Evolutionary conservation across 2,888 invertebrate genomes (phyloP), one percentile per base, ranked within the genome.

Genomic region (Embidobia sp.): DNA sequence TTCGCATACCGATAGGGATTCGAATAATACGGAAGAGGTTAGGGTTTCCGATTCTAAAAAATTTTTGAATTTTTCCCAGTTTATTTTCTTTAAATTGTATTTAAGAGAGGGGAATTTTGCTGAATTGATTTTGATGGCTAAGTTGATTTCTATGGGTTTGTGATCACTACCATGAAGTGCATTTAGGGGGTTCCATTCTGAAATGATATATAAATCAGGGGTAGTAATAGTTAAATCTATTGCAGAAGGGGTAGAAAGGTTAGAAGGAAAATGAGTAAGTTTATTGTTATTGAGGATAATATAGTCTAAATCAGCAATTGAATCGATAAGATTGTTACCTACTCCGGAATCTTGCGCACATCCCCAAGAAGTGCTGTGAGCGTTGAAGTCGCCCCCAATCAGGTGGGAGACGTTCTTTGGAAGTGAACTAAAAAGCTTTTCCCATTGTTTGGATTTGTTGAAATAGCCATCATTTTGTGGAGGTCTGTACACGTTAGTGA

Each of bases 81-180:
- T 19, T 1, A 57, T 18, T 10, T 42, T 57, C 19, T 57, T 57
- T 0, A n/a, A n/a, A n/a, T n/a, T n/a, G n/a, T n/a, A n/a, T n/a
- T n/a, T n/a, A n/a, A n/a, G n/a, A n/a, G n/a, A n/a, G n/a, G n/a
- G n/a, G 1, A 35, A 11, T 59, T 46, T 59, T n/a, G 10, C 46
- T 2, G 40, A 11, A 7, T 18, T 13, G 10, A 44, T 42, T 3
- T n/a, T n/a, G n/a, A n/a, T n/a, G n/a, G n/a, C n/a, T n/a, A n/a
- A n/a, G n/a, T 22, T 22, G 3, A 22, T 22, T 6, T 22, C 22
- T 22, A 63, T 63, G 1, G 63, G 63, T 1, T 2, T 2, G 11
- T 63, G 63, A 7, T 63, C 61, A 7, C 37, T 48, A 3, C 61
- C 61, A n/a, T 5, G 8, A 16, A 44, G 5, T 0, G 29, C 13